Evolutionary conservation across 2,113 vertebrate genomes (phyloP).

Genomic region (Ameiurus melas): DNA sequence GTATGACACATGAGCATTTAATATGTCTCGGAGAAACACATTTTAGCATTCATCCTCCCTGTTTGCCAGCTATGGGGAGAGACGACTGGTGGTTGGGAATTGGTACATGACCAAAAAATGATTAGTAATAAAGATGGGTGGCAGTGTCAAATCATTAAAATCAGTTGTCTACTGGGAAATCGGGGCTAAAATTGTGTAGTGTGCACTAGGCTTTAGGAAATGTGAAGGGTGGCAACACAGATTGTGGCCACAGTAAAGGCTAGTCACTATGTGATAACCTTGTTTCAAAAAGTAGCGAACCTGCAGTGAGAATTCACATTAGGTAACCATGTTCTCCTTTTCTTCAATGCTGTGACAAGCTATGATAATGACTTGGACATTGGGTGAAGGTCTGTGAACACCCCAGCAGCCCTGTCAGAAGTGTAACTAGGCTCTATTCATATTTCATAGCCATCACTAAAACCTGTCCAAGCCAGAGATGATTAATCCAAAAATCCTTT

Average conservation of each 20-base stretch:
- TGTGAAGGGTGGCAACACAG: background rate
- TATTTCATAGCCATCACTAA: conserved; percentile 46
- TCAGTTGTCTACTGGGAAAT: background rate
- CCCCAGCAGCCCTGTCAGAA: conserved; percentile 28
- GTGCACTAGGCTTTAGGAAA: background rate
- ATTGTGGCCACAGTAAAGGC: background rate
- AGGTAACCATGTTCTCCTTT: background rate
- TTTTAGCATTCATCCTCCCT: background rate
- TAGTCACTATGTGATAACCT: conserved; percentile 9
- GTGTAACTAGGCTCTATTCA: conserved; percentile 41
- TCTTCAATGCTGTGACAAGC: conserved; percentile 19
- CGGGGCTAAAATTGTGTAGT: background rate
- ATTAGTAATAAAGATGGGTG: background rate
- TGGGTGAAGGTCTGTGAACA: conserved; percentile 24
- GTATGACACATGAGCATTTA: background rate
- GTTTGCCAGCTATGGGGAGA: background rate
- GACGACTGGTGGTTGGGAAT: background rate
- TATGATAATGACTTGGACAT: conserved; percentile 25
- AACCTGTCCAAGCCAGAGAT: conserved; percentile 52
- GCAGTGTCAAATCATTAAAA: background rate
- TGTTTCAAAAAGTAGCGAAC: conserved; percentile 3
- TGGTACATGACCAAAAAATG: background rate
- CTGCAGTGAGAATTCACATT: conserved; percentile 13
- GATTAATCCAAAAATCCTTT: conserved; percentile 54
- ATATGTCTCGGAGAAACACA: background rate